phyloP scores from a whole-genome alignment of 2,113 vertebrate species.

The Sturnus vulgaris region DNA sequence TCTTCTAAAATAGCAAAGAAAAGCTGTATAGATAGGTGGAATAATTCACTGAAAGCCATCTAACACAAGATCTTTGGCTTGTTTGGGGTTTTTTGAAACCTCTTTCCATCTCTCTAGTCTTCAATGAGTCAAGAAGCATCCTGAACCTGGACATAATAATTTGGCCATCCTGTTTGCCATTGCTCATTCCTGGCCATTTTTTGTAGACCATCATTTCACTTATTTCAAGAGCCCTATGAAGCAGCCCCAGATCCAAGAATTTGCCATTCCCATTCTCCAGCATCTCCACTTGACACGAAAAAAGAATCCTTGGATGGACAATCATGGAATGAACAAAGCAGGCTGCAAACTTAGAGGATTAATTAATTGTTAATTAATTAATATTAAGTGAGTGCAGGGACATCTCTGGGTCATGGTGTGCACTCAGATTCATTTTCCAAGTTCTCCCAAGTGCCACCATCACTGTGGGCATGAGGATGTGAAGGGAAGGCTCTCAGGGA shows the following conservation, averaged over 20 bases:
- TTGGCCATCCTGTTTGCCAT: background rate
- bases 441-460: background rate
- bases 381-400: too few species aligned
- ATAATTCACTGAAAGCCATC: background rate
- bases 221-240: background rate
- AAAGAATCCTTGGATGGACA: fast-evolving
- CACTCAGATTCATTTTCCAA: background rate
- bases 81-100: background rate
- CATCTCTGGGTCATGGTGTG: background rate
- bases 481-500: background rate
- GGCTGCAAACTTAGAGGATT: background rate
- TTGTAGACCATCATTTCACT: background rate
- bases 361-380: too few species aligned
- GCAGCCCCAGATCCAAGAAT: background rate
- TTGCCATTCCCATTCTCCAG: background rate
- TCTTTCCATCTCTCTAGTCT: background rate
- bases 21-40: background rate
- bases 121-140: background rate
- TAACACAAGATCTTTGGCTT: background rate
- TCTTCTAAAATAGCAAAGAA: background rate
- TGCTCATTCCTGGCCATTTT: background rate
- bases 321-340: background rate
- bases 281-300: background rate
- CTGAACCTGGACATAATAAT: background rate
- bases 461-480: background rate